These are phyloP conservation scores for Choreutis nemorana DNA, from an alignment of 2,888 invertebrate species.

Conservation along the genomic window DNA sequence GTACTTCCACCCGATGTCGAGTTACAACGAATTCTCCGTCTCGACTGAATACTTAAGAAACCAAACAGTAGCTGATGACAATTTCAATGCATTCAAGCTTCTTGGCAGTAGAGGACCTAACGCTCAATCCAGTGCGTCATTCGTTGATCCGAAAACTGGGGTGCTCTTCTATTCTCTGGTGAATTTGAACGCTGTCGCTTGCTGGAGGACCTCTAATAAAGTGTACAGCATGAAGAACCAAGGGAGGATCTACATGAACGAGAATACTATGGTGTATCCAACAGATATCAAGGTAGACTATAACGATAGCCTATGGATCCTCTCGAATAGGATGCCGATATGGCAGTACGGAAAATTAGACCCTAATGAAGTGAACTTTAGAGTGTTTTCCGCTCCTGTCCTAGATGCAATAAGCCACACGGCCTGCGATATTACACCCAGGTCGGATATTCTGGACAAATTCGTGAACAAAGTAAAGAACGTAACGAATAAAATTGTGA, in stretches of 20 bases:
- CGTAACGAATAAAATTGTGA: conserved; percentile 32
- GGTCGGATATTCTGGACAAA: conserved; percentile 63
- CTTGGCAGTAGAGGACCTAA: conserved; percentile 76
- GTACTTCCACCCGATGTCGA: conserved; percentile 82
- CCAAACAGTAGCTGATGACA: conserved; percentile 57
- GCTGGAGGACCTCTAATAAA: conserved; percentile 77
- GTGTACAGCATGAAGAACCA: conserved; percentile 75
- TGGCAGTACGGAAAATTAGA: conserved; percentile 74
- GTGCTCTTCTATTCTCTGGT: conserved; percentile 79
- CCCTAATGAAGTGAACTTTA: conserved; percentile 72
- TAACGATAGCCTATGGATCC: conserved; percentile 75
- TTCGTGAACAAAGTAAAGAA: conserved; percentile 59
- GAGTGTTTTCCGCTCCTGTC: conserved; percentile 73
- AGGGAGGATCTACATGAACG: conserved; percentile 75
- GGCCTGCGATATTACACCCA: conserved; percentile 70
- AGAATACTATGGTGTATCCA: conserved; percentile 77
- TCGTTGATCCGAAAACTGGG: conserved; percentile 73
- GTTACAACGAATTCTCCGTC: conserved; percentile 79
- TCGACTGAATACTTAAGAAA: conserved; percentile 73
- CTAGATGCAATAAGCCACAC: conserved; percentile 76
- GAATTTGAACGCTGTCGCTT: conserved; percentile 79
- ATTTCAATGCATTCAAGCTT: conserved; percentile 71
- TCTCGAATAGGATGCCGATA: conserved; percentile 75
- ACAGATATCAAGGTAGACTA: conserved; percentile 81
- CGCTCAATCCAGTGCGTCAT: conserved; percentile 77